Evolutionary conservation across 2,113 vertebrate species (phyloP), one percentile per base, ranked within the genome.

Genomic region (Myodes glareolus): DNA sequence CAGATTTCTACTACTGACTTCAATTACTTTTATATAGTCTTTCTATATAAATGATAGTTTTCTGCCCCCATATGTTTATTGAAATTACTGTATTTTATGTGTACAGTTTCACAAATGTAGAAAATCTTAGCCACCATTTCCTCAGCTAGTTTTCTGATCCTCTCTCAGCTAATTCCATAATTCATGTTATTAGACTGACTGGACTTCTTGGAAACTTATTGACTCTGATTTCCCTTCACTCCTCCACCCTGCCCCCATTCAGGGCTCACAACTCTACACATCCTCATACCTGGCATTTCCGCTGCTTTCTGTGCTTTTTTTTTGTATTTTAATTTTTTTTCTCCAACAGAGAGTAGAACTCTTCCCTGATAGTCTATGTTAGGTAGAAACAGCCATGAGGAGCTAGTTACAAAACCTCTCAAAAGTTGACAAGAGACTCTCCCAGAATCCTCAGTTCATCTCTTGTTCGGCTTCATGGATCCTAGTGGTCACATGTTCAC

Each of bases 51-150:
- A 76, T 52, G 45, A 23, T 39, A 16, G 50, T 68, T 13, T 82
- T n/a, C 55, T 47, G 9, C 77, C 6, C 11, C 42, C 58, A 1
- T 68, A 23, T 13, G 25, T 27, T 77, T 55, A 42, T 0, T 80
- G 76, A 94, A 42, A 95, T 95, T 81, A 13, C 81, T 93, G 5
- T 78, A 81, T 87, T 80, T 42, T n/a, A 25, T 68, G 84, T 92
- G 36, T 85, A 9, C 33, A 50, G 68, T 93, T 85, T 93, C 50
- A 93, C 36, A 42, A 61, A 91, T 73, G 47, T 88, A 63, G 47
- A 78, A 78, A 78, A 14, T 52, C 47, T 78, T 47, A 78, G 45
- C 27, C 45, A 78, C 27, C 76, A 78, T 92, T 70, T 95, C 25
- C 85, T 96, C 31, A 52, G 52, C 39, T 94, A 31, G n/a, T 58